Evolutionary conservation across 2,113 vertebrate genomes (phyloP).

Genomic region (cattle (Bos taurus)): DNA sequence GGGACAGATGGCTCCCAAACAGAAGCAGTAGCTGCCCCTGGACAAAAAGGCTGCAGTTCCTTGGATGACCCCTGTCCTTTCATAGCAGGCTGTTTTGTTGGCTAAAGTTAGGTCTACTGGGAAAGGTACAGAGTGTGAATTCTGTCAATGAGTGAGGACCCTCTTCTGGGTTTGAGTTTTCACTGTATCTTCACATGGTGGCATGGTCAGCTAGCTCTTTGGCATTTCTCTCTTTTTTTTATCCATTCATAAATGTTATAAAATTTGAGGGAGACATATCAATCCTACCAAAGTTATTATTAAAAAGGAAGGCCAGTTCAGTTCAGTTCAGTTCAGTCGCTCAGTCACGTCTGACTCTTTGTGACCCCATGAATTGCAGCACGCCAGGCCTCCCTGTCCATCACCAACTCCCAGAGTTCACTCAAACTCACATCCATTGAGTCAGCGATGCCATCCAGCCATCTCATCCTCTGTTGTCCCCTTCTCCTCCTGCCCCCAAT

Average conservation of each 20-base stretch:
- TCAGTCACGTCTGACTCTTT: no score
- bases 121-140: not conserved
- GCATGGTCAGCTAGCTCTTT: not conserved
- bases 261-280: not conserved
- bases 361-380: no score
- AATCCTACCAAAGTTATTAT: not conserved
- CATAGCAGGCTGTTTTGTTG: not conserved
- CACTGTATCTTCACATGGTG: not conserved
- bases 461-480: no score
- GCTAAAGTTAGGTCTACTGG: not conserved
- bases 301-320: not conserved
- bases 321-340: no score
- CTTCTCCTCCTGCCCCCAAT: no score
- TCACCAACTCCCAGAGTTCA: no score
- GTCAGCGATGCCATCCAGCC: no score
- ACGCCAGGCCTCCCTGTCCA: no score
- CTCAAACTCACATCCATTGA: no score
- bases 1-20: not conserved
- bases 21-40: slow-evolving; percentile 1
- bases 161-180: not conserved
- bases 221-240: not conserved
- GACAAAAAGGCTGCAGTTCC: not conserved
- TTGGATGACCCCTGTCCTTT: not conserved
- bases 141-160: not conserved
- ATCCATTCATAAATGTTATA: not conserved